These are phyloP conservation scores for Oncopeltus fasciatus DNA, from an alignment of 1,140 invertebrate species.

Conservation along the genomic window DNA sequence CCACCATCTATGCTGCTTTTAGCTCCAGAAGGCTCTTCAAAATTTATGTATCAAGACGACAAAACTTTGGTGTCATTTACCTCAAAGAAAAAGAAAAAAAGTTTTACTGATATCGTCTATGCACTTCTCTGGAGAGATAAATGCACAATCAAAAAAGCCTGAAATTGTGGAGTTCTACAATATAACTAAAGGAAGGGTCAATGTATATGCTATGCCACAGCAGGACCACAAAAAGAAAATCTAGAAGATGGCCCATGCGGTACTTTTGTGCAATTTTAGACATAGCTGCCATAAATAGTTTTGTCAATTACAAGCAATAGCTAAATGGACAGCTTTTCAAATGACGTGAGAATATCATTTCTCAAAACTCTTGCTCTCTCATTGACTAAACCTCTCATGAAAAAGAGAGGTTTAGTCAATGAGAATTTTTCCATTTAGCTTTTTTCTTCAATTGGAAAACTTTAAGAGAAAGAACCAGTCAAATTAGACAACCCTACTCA, in stretches of 20 bases:
- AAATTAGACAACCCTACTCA: too few species aligned
- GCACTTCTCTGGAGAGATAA: neutral
- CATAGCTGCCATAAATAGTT: constrained; percentile 16
- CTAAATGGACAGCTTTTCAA: too few species aligned
- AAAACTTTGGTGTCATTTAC: neutral
- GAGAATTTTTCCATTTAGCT: too few species aligned
- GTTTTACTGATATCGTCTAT: neutral
- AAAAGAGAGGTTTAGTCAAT: neutral
- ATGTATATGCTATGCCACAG: neutral
- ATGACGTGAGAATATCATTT: neutral
- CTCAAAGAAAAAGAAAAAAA: neutral
- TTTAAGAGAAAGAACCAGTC: too few species aligned
- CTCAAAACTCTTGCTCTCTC: neutral
- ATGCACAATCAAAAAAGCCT: neutral
- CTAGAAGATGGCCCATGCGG: constrained; percentile 25
- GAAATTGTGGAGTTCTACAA: neutral
- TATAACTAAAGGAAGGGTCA: neutral
- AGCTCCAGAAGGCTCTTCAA: neutral
- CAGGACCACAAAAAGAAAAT: constrained; percentile 17
- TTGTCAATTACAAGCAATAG: neutral
- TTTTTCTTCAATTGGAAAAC: too few species aligned
- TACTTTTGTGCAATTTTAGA: constrained; percentile 24
- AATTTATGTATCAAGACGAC: neutral
- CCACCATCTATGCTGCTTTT: constrained; percentile 20
- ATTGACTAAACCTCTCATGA: neutral